These are phyloP conservation scores for Coregonus sp. DNA, from an alignment of 2,797 vertebrate genomes.

Conservation along the genomic window DNA sequence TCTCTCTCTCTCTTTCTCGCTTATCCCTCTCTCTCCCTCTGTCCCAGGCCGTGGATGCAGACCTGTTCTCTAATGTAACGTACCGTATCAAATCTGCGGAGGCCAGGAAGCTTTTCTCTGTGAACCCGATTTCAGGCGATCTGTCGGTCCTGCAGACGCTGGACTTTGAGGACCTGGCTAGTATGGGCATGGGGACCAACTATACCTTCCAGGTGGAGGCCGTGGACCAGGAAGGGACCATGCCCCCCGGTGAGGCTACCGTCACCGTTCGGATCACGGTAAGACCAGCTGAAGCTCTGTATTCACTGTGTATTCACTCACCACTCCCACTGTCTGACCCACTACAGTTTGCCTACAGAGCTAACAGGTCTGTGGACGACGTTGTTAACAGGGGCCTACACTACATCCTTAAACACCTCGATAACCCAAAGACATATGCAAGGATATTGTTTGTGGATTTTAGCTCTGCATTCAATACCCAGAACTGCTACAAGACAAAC, in stretches of 20 bases:
- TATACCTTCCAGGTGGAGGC: constrained; percentile 94
- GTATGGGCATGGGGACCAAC: constrained; percentile 77
- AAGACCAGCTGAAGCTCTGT: constrained; percentile 55
- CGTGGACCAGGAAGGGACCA: constrained; percentile 83
- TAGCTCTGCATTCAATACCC: no score
- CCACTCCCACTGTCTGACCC: no score
- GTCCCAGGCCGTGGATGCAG: constrained; percentile 85
- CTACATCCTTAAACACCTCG: no score
- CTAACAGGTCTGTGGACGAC: no score
- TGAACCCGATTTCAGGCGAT: constrained; percentile 85
- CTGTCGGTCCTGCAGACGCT: constrained; percentile 84
- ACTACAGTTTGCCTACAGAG: no score
- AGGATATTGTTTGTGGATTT: no score
- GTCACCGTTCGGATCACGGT: constrained; percentile 92
- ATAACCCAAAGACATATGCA: no score
- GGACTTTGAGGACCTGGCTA: constrained; percentile 91
- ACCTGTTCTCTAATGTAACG: constrained; percentile 89
- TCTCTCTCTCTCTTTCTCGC: no score
- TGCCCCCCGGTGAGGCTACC: constrained; percentile 90
- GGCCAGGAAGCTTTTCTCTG: constrained; percentile 82
- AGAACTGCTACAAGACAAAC: no score
- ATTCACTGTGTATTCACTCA: constrained; percentile 2
- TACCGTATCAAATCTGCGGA: constrained; percentile 88
- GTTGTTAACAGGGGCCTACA: no score
- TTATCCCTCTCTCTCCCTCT: constrained; percentile 3